Conservation (phyloP, 2,888 invertebrate species). For the Nineta flava region DNA sequence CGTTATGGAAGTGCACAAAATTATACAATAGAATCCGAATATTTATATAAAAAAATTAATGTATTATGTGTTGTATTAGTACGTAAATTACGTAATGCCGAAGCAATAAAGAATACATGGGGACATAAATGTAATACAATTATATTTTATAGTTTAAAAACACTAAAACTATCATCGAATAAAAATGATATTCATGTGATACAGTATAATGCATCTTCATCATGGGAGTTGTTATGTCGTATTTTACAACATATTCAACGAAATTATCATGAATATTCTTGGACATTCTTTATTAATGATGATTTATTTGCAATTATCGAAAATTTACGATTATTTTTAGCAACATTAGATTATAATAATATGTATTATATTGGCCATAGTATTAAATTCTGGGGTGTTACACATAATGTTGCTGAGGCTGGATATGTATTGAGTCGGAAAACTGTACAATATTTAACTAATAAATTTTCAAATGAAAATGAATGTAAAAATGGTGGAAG, state of each 20-base stretch:
- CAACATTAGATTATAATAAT: conserved; percentile 26
- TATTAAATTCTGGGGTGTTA: conserved; percentile 33
- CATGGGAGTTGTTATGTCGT: conserved; percentile 23
- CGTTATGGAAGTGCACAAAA: conserved; percentile 11
- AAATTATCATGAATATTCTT: conserved; percentile 21
- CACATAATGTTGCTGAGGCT: conserved; percentile 36
- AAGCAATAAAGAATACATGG: conserved; percentile 22
- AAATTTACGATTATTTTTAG: conserved; percentile 34
- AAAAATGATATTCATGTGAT: conserved; percentile 14
- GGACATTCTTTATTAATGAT: conserved; percentile 38
- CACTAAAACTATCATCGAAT: conserved; percentile 14
- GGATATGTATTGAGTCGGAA: conserved; percentile 37
- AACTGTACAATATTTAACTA: conserved; percentile 25
- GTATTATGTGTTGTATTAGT: conserved; percentile 17
- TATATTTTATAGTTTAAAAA: conserved; percentile 15
- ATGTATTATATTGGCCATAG: conserved; percentile 38
- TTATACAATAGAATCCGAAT: conserved; percentile 14
- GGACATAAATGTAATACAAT: conserved; percentile 22
- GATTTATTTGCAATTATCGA: conserved; percentile 37
- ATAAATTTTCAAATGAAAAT: conserved; percentile 25
- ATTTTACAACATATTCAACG: conserved; percentile 11
- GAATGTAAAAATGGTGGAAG: conserved; percentile 30
- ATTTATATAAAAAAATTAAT: conserved; percentile 15
- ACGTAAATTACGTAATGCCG: conserved; percentile 14
- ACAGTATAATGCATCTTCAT: conserved; percentile 18